Evolutionary conservation across 2,113 vertebrate genomes (phyloP).

Genomic region (Stigmatopora argus): DNA sequence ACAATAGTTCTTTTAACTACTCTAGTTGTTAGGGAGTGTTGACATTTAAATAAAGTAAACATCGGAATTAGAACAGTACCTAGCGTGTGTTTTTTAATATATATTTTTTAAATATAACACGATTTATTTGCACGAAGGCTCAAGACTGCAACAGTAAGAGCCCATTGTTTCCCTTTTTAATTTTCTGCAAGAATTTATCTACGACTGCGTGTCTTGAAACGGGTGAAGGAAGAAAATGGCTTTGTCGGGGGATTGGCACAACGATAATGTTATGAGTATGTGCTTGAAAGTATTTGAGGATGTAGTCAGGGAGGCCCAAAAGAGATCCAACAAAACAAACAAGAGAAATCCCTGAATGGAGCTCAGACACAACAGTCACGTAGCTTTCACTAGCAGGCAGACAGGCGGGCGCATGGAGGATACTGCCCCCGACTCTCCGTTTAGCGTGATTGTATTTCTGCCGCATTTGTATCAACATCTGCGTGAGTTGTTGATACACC

Average conservation of each 20-base stretch:
- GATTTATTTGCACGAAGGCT: not conserved
- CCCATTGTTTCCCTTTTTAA: constrained; percentile 46
- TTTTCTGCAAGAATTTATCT: constrained; percentile 23
- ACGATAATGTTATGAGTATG: constrained; percentile 15
- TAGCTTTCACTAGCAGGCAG: constrained; percentile 32
- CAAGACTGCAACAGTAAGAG: not conserved
- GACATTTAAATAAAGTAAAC: not conserved
- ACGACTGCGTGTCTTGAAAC: constrained; percentile 16
- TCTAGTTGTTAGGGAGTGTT: not conserved
- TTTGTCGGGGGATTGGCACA: not conserved
- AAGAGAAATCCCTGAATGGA: constrained; percentile 49
- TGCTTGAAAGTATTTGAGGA: constrained; percentile 25
- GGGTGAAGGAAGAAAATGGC: constrained; percentile 11
- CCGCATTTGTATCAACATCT: constrained; percentile 15
- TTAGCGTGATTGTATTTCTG: constrained; percentile 4
- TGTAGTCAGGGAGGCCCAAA: constrained; percentile 34
- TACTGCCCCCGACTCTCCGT: not conserved
- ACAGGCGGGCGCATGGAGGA: constrained; percentile 8
- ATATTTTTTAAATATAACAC: not conserved
- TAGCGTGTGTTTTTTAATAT: not conserved
- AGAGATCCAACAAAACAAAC: constrained; percentile 57
- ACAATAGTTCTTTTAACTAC: not conserved
- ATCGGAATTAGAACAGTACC: not conserved
- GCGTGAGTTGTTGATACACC: not conserved
- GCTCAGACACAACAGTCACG: constrained; percentile 48